Base-by-base conservation (phyloP, 2,797 vertebrate species). In the Hippocampus kuda region DNA sequence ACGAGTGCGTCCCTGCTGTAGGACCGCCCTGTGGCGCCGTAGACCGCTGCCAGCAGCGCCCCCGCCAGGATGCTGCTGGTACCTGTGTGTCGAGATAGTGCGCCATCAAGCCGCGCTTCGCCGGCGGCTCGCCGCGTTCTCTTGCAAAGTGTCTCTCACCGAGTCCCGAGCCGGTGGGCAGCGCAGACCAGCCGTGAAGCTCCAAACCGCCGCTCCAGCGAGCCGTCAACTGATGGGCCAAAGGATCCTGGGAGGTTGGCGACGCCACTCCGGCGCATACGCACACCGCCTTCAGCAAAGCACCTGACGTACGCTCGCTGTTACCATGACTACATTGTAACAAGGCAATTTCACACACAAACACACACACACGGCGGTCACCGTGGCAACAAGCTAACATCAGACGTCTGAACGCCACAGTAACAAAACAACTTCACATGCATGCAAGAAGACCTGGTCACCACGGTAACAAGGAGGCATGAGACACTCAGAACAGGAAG, bases 41-140 rank as follows among this genome's bases (percentile, higher is more conserved):
- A 95, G 62, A 98, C 83, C 0, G 93, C 91, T 0, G 94, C 94
- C 83, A 98, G 83, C 73, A 93, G 89, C 0, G 94, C 93, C 56
- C 94, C 97, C 0, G 96, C 97, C 85, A 99, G 87, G 83, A 99
- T 99, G 72, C 97, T 99, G 85, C 97, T 99, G 74, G 96, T 98
- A 60, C 97, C 97, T 99, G 81, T 68, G 81, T 65, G 48, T 11
- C 2, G 1, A 1, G 63, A 22, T 38, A 4, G 2, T 5, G 24
- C 42, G 11, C 44, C 10, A 9, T 34, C n/a, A 48, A 10, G 15
- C 27, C 15, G 12, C 13, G 7, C 15, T 24, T 27, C n/a, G 13
- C 12, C 22, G 13, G 5, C 54, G 54, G 24, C 20, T 54, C 61
- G 3, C 20, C 16, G 8, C 1, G 1, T 7, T 15, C 8, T 22